These are phyloP conservation scores for Sycobia sp. DNA, from an alignment of 1,140 invertebrate genomes.

Conservation along the genomic window DNA sequence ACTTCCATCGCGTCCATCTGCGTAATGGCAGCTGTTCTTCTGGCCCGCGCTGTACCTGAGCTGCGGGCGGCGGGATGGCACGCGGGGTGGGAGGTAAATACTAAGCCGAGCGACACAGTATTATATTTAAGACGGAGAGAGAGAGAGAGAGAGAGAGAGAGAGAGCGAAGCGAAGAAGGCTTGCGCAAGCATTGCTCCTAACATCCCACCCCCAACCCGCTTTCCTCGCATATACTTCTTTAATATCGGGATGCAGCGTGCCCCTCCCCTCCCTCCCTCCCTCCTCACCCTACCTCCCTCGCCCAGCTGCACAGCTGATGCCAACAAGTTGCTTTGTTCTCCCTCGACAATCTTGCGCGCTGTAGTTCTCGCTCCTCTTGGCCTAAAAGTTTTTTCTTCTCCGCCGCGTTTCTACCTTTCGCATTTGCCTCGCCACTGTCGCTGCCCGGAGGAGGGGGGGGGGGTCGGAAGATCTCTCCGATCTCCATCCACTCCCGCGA, in stretches of 20 bases:
- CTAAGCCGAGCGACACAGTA: conserved; percentile 18
- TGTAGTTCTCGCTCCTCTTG: not conserved
- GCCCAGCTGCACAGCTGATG: conserved; percentile 31
- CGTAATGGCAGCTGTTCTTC: conserved; percentile 32
- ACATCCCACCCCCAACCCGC: no score
- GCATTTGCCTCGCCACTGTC: no score
- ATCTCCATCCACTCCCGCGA: no score
- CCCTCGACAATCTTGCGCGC: conserved; percentile 5
- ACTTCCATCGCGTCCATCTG: conserved; percentile 18
- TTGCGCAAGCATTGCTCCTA: no score
- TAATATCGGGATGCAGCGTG: conserved; percentile 25
- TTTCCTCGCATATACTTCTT: not conserved
- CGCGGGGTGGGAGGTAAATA: not conserved
- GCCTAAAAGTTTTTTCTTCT: conserved; percentile 16
- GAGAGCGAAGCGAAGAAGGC: no score
- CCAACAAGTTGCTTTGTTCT: conserved; percentile 34
- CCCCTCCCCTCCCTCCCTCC: no score
- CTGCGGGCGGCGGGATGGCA: not conserved
- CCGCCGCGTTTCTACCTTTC: not conserved
- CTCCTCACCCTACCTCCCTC: not conserved
- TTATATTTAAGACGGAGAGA: conserved; percentile 19
- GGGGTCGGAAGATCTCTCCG: not conserved
- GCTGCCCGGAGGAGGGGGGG: no score
- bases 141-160: no score
- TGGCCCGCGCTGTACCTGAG: no score